Base-by-base conservation (phyloP, 2,888 invertebrate species). In the Yponomeuta plumbellus region DNA sequence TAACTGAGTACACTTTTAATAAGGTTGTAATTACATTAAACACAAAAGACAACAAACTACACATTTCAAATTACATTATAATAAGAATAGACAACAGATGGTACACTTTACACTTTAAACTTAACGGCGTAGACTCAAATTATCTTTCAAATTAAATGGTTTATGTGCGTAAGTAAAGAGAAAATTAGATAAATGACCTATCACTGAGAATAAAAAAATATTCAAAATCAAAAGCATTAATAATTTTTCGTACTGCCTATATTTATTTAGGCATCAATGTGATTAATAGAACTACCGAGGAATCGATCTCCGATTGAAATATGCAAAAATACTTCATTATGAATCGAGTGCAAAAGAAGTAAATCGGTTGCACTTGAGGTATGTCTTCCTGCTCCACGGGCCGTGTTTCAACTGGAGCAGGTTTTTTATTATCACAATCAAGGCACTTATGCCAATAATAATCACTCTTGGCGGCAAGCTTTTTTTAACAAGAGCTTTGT, bases 281-380 rank as follows among this genome's bases (percentile, higher is more conserved):
- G 59, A 59, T 59, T 59, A 5, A 59, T 59, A 23, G 23, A 22
- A 23, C 23, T 23, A 11, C 59, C 22, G n/a, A 39, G 34, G 26
- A 39, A 62, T 62, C 62, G 26, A 62, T 62, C 62, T 26, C 23
- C 17, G 34, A 61, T 26, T 34, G 21, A 61, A 61, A 62, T 62
- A 62, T 39, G 62, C 62, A 62, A 20, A 62, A 13, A 26, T 34
- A 23, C 17, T 39, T 66, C 21, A 59, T 59, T 56, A 21, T 39
- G 34, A 34, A 39, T 59, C 58, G 40, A 61, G 21, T 59, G 44
- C 40, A 59, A 66, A 61, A 59, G 52, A 66, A 66, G 57, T 66
- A 66, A 66, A 61, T 52, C n/a, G 20, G 44, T 61, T 61, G 66
- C 61, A 61, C 66, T 66, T 66, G 66, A 66, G 21, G 26, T n/a